Conservation (phyloP, 2,888 invertebrate genomes). For the Suillia variegata region DNA sequence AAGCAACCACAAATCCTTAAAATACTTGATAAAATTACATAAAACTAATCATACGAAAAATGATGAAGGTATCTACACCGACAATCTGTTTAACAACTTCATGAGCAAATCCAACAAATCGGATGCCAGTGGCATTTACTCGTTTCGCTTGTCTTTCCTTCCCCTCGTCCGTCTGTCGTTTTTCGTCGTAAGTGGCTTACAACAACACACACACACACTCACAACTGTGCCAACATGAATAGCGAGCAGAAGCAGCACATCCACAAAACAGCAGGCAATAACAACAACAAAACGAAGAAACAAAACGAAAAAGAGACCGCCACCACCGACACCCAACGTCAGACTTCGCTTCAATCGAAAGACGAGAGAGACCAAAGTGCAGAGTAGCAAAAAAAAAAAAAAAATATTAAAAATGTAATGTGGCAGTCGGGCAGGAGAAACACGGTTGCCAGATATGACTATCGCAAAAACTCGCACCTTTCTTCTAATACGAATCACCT, state of each 20-base stretch:
- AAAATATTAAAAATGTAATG: no score
- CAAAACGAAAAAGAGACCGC: no score
- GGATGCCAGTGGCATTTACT: constrained; percentile 44
- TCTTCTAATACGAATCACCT: no score
- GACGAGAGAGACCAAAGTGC: background rate
- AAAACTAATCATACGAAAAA: constrained; percentile 56
- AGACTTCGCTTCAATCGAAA: background rate
- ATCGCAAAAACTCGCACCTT: no score
- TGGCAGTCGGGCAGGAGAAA: no score
- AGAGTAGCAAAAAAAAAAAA: no score
- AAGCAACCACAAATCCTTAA: constrained; percentile 56
- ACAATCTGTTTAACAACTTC: constrained; percentile 59
- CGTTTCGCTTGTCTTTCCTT: no score
- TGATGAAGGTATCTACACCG: constrained; percentile 57
- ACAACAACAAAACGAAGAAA: no score
- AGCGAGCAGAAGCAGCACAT: background rate
- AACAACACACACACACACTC: constrained; percentile 1
- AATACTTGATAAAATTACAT: constrained; percentile 58
- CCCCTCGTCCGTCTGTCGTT: no score
- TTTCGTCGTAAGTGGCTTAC: constrained; percentile 28
- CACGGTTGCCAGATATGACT: no score
- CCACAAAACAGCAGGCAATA: background rate
- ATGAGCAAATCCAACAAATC: constrained; percentile 59
- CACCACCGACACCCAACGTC: background rate
- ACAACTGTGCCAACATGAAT: constrained; percentile 24